A percentile compares a stretch with the other conserved stretches of the same genome.
phyloP scores from a whole-genome alignment of 2,113 vertebrate genomes.

The Nansenia antarctica region DNA sequence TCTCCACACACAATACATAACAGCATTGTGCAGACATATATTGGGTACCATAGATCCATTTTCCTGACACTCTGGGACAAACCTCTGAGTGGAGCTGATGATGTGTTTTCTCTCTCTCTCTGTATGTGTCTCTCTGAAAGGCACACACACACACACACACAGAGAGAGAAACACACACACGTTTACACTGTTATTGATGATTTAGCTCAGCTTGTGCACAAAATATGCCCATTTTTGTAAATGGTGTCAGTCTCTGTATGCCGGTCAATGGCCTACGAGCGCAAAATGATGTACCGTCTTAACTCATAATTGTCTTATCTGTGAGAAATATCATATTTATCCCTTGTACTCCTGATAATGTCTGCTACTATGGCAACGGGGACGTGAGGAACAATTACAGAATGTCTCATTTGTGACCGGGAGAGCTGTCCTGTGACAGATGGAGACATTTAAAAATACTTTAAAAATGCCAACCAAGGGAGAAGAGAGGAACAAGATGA shows the following conservation, averaged over 20 bases:
- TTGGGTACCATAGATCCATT: background rate
- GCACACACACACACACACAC: background rate
- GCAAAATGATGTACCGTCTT: background rate
- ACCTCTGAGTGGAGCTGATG: background rate
- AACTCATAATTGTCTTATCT: background rate
- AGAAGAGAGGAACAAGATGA: constrained; percentile 11
- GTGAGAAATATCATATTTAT: constrained; percentile 10
- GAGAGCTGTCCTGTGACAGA: constrained; percentile 23
- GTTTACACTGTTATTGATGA: no score
- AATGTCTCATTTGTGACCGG: constrained; percentile 38
- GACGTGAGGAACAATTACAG: constrained; percentile 42
- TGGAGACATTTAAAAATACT: constrained; percentile 24
- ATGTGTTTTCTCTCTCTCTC: background rate
- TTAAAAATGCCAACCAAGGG: constrained; percentile 1
- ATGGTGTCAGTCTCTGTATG: background rate
- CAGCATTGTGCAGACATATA: background rate
- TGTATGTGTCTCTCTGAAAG: background rate
- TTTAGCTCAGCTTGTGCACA: no score
- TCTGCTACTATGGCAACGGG: constrained; percentile 46
- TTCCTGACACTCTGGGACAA: background rate
- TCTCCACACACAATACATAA: background rate
- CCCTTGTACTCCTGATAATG: constrained; percentile 24
- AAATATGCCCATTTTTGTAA: no score
- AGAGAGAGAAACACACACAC: no score
- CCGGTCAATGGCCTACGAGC: background rate